phyloP scores from a whole-genome alignment of 2,888 invertebrate species.

The Epinotia demarniana region DNA sequence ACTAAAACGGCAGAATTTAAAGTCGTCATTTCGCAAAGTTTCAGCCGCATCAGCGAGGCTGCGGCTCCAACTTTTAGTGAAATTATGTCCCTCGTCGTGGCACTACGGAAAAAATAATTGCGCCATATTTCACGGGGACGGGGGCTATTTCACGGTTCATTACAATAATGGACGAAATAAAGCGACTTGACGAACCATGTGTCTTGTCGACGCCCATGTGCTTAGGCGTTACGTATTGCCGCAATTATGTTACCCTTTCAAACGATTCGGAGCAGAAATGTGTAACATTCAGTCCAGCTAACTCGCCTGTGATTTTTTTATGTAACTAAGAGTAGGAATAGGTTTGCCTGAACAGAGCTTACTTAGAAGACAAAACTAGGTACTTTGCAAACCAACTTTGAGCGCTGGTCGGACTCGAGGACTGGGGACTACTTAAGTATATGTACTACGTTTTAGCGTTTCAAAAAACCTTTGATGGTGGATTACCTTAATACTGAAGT shows the following conservation, averaged over 20 bases:
- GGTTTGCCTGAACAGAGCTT: background rate
- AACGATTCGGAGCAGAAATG: conserved; percentile 8
- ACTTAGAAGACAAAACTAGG: background rate
- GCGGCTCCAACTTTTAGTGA: conserved; percentile 38
- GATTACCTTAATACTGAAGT: too few species aligned
- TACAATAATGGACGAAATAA: conserved; percentile 44
- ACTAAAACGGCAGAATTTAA: conserved; percentile 32
- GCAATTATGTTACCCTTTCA: conserved; percentile 10
- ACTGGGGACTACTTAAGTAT: too few species aligned
- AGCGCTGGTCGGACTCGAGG: too few species aligned
- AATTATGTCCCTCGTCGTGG: conserved; percentile 39
- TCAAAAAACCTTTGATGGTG: background rate
- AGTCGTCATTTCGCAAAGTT: conserved; percentile 28
- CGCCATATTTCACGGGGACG: conserved; percentile 40
- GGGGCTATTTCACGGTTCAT: conserved; percentile 42
- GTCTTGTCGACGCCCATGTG: conserved; percentile 42
- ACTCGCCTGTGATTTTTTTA: conserved; percentile 11
- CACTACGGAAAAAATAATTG: conserved; percentile 45
- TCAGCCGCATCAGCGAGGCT: conserved; percentile 20
- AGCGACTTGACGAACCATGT: conserved; percentile 39
- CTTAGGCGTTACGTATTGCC: conserved; percentile 19
- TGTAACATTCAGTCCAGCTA: conserved; percentile 1
- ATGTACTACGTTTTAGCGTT: background rate
- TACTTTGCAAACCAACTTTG: background rate
- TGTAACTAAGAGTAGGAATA: background rate